A percentile compares a stretch with the other conserved stretches of the same genome.
Evolutionary conservation across 2,113 vertebrate species (phyloP).

Genomic region (Vidua chalybeata): DNA sequence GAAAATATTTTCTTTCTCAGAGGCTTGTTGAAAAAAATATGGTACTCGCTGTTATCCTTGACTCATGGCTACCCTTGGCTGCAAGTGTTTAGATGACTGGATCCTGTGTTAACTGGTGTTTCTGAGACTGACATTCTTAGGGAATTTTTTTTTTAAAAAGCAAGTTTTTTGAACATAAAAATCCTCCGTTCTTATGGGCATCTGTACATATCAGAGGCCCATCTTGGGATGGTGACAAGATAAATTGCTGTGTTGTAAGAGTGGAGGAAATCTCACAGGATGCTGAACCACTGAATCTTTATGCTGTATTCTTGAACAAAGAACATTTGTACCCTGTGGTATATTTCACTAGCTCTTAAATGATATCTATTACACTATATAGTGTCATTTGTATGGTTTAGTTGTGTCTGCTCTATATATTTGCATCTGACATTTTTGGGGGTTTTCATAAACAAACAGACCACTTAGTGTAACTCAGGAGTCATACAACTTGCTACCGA

Average conservation of each 20-base stretch:
- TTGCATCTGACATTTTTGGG: not conserved
- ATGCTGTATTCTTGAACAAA: not conserved
- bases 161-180: not conserved
- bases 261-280: not conserved
- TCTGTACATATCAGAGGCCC: not conserved
- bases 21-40: not conserved
- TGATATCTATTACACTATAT: not conserved
- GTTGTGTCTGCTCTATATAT: not conserved
- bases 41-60: accelerated
- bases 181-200: not conserved
- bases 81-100: not conserved
- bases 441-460: not conserved
- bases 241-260: not conserved
- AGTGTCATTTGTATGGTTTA: not conserved
- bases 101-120: not conserved
- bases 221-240: not conserved
- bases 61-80: not conserved
- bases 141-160: not conserved
- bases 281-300: not conserved
- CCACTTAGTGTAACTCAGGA: not conserved
- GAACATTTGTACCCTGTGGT: not conserved
- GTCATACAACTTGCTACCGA: not conserved
- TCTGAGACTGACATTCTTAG: not conserved
- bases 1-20: not conserved
- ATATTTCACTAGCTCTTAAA: not conserved